Conservation (phyloP, 2,797 vertebrate genomes). For the Microtus agrestis region DNA sequence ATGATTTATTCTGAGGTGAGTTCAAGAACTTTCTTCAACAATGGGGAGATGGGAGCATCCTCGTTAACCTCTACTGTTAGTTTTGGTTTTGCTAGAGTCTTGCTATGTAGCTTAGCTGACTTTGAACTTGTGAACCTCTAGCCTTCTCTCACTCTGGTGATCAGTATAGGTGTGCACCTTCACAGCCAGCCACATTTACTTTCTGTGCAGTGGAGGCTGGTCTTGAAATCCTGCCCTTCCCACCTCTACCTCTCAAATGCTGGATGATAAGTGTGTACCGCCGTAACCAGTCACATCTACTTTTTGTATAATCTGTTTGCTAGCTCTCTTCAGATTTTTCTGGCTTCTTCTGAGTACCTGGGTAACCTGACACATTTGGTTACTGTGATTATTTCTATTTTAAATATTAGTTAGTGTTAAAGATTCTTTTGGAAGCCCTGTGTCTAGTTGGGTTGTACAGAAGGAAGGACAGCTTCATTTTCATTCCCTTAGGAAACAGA, state of each 20-base stretch:
- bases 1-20: constrained; percentile 30
- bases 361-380: constrained; percentile 45
- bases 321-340: constrained; percentile 27
- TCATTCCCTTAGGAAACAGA: not conserved
- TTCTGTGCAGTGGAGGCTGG: not conserved
- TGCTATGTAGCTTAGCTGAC: not conserved
- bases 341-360: constrained; percentile 20
- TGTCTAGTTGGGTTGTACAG: not conserved
- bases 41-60: not conserved
- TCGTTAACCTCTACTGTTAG: not conserved
- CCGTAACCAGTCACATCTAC: not conserved
- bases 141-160: not conserved
- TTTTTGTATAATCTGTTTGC: constrained; percentile 35
- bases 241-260: not conserved
- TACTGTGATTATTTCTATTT: constrained; percentile 61
- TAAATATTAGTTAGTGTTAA: constrained; percentile 51
- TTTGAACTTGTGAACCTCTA: not conserved
- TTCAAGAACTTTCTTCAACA: constrained; percentile 53
- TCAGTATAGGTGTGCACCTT: not conserved
- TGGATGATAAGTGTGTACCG: not conserved
- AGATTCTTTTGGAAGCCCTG: not conserved
- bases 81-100: not conserved
- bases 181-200: not conserved
- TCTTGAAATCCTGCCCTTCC: not conserved
- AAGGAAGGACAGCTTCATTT: not conserved